phyloP scores from a whole-genome alignment of 2,888 invertebrate genomes.

The Pollenia labialis region DNA sequence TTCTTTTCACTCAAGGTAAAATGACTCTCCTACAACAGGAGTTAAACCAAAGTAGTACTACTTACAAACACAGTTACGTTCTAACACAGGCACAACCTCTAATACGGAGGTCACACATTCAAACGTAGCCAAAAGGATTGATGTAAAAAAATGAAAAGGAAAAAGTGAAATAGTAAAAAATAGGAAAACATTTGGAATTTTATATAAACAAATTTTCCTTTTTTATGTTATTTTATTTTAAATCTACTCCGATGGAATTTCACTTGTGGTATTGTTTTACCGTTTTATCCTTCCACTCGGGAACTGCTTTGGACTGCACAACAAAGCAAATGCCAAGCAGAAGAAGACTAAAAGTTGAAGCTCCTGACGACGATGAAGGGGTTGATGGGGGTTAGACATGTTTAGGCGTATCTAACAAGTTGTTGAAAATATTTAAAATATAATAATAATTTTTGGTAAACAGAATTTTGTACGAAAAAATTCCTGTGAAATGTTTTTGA shows the following conservation, averaged over 20 bases:
- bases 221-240: conserved; percentile 61
- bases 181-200: conserved; percentile 70
- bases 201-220: conserved; percentile 63
- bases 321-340: neutral
- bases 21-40: conserved; percentile 35
- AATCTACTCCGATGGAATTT: conserved; percentile 71
- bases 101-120: neutral
- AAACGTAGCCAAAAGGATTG: neutral
- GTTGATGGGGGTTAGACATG: conserved; percentile 60
- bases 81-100: neutral
- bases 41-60: conserved; percentile 17
- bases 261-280: conserved; percentile 71
- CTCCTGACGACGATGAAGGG: conserved; percentile 24
- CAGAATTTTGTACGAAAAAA: conserved; percentile 65
- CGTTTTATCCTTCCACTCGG: conserved; percentile 41
- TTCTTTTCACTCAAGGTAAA: conserved; percentile 65
- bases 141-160: conserved; percentile 7
- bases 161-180: conserved; percentile 48
- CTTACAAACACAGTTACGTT: neutral
- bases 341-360: conserved; percentile 2
- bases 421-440: conserved; percentile 67
- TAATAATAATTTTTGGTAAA: conserved; percentile 70
- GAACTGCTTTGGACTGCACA: conserved; percentile 8
- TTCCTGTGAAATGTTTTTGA: conserved; percentile 66
- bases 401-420: conserved; percentile 69